These are phyloP conservation scores for Syrista parreyssii DNA, from an alignment of 2,888 invertebrate genomes.

Conservation along the genomic window DNA sequence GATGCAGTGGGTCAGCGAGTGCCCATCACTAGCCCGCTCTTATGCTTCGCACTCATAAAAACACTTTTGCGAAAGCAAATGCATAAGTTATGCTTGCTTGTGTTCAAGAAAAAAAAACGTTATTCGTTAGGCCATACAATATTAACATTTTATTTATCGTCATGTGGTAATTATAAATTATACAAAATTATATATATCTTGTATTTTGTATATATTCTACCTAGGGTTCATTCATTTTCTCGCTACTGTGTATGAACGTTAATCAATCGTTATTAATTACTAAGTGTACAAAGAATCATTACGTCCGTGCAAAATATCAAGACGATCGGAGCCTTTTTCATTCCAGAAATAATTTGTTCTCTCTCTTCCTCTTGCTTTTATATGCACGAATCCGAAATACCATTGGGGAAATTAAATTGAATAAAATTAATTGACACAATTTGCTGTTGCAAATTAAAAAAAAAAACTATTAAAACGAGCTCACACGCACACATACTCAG, in stretches of 20 bases:
- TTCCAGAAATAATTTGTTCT: constrained; percentile 8
- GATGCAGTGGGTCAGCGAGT: no score
- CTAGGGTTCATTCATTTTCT: constrained; percentile 32
- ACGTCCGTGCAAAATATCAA: constrained; percentile 33
- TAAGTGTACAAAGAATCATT: constrained; percentile 26
- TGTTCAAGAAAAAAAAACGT: no score
- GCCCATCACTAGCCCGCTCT: no score
- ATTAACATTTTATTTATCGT: constrained; percentile 55
- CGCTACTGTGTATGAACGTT: constrained; percentile 34
- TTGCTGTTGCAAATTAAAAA: no score
- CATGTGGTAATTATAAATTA: constrained; percentile 56
- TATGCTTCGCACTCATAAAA: no score
- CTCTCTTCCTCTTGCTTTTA: not conserved
- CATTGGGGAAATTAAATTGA: constrained; percentile 25
- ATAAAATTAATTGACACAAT: no score
- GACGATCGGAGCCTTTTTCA: constrained; percentile 22
- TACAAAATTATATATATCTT: constrained; percentile 57
- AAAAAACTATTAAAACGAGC: not conserved
- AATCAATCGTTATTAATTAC: constrained; percentile 30
- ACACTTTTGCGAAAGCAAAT: no score
- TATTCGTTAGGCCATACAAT: constrained; percentile 48
- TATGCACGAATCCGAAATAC: constrained; percentile 34
- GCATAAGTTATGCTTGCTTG: no score
- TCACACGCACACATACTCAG: constrained; percentile 25
- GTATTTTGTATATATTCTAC: constrained; percentile 48